Evolutionary conservation across 2,797 vertebrate genomes (phyloP).

Genomic region (Chiropotes sagulatus): DNA sequence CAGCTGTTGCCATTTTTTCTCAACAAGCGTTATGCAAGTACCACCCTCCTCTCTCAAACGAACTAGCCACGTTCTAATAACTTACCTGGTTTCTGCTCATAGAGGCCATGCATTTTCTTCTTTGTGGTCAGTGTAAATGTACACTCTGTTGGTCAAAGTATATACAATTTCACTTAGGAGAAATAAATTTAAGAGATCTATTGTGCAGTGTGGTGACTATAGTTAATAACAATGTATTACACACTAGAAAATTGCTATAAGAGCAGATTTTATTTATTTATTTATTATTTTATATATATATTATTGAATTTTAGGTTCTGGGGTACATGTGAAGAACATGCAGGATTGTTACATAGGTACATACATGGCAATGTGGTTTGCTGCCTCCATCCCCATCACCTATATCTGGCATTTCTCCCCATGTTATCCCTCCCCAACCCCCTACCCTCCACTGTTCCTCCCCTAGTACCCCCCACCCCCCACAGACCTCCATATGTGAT

Average conservation of each 20-base stretch:
- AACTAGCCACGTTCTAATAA: not conserved
- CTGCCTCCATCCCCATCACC: too few relatives aligned
- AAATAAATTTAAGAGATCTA: not conserved
- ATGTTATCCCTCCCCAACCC: too few relatives aligned
- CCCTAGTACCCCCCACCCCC: too few relatives aligned
- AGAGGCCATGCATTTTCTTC: not conserved
- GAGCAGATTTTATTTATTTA: not conserved
- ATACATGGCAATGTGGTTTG: too few relatives aligned
- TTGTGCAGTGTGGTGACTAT: not conserved
- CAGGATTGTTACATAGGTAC: too few relatives aligned
- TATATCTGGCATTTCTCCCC: too few relatives aligned
- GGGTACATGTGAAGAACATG: too few relatives aligned
- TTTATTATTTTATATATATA: too few relatives aligned
- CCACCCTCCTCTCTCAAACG: fast-evolving
- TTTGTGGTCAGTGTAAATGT: not conserved
- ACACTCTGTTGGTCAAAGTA: not conserved
- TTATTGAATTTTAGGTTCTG: too few relatives aligned
- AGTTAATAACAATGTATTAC: not conserved
- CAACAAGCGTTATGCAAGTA: not conserved
- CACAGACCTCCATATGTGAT: too few relatives aligned
- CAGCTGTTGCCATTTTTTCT: not conserved
- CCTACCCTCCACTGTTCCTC: too few relatives aligned
- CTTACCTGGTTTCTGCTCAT: not conserved
- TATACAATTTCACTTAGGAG: not conserved
- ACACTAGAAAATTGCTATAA: not conserved